Base-by-base conservation (phyloP, 2,797 vertebrate species). In the Anableps anableps region DNA sequence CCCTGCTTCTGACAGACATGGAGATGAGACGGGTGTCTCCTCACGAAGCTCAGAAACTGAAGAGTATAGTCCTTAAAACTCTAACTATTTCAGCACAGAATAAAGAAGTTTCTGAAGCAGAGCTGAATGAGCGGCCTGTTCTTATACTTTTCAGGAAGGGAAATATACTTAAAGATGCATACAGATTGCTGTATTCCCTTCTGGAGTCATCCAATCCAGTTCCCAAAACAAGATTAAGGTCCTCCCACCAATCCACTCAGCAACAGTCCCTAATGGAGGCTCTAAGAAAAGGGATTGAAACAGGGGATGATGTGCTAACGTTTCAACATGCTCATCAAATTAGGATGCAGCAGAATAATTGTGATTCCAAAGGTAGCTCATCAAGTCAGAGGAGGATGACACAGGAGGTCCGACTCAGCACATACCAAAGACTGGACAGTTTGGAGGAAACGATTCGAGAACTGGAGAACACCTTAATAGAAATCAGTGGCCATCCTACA, bases 401-500 rank as follows among this genome's bases (percentile, higher is more conserved):
- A 4, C 87, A 91, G 64, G 96, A 97, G 81, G 93, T 98, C 76
- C 95, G 91, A 0, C 92, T 76, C 80, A 96, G 91, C 85, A 96
- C 97, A 0, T 98, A 96, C 90, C 94, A 86, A 88, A 93, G 94
- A 1, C 90, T 97, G 91, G 97, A 97, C 88, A 98, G 97, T 91
- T 94, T 99, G 88, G 98, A 99, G 88, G 98, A 99, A 89, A 99
- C 96, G 0, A 97, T 99, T 79, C 94, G 93, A 2, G 96, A 98
- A 90, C 95, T 99, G 91, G 98, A 99, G 86, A 96, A 96, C 81
- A 96, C 97, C 72, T 93, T 99, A 89, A 96, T 92, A 38, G 96
- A 98, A 93, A 96, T 99, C 90, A 89, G 96, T 51, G 91, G 93
- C 60, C 95, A 96, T 31, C 88, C 96, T 3, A 47, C 90, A 0